A percentile compares a stretch with the other conserved stretches of the same genome.
Conservation (phyloP, 2,113 vertebrate genomes). For the Cavia porcellus region DNA sequence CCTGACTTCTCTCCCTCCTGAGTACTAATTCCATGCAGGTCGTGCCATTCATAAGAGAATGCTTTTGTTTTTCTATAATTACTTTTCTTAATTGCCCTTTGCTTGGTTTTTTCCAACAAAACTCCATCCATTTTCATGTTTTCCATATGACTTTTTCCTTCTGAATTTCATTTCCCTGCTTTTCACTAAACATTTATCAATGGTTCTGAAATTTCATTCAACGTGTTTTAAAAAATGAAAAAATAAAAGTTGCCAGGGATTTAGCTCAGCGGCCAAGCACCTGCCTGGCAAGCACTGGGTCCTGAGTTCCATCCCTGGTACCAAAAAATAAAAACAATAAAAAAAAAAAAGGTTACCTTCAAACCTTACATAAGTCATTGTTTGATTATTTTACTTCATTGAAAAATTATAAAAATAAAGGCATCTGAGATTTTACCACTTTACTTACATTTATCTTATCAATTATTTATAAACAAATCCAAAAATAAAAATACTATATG, state of each 20-base stretch:
- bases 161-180: not conserved
- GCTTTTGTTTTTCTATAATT: not conserved
- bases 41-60: not conserved
- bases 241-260: too few species aligned
- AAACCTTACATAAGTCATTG: not conserved
- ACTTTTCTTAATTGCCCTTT: not conserved
- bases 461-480: slow-evolving; percentile 22
- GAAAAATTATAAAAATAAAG: not conserved
- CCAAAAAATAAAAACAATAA: too few species aligned
- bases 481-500: not conserved
- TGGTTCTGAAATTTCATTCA: not conserved
- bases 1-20: not conserved
- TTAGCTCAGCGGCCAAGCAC: too few species aligned
- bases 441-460: not conserved
- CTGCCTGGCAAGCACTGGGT: too few species aligned
- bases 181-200: not conserved
- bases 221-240: not conserved
- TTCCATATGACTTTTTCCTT: not conserved
- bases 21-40: not conserved
- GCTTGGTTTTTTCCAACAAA: not conserved
- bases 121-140: not conserved
- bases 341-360: not conserved
- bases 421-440: not conserved
- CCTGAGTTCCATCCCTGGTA: too few species aligned
- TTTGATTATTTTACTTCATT: not conserved